A percentile compares a stretch with the other conserved stretches of the same genome.
These are phyloP conservation scores for Gortyna flavago DNA, from an alignment of 2,888 invertebrate species.

Conservation along the genomic window DNA sequence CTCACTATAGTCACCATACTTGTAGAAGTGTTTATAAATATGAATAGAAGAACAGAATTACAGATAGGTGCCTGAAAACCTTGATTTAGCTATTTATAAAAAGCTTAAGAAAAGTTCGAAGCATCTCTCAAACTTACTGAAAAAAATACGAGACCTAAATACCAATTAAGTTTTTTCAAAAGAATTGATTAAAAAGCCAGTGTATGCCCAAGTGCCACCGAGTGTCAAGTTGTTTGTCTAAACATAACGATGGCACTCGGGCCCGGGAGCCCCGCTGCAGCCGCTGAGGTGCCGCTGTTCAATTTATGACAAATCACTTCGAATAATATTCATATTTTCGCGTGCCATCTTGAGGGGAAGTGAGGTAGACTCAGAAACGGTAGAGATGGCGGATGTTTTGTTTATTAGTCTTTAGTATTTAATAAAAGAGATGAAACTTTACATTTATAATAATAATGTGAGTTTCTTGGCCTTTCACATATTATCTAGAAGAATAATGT, in stretches of 20 bases:
- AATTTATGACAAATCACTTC: conserved; percentile 85
- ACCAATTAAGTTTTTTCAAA: not conserved
- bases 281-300: conserved; percentile 66
- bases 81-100: not conserved
- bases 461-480: not conserved
- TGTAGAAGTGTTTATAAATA: not conserved
- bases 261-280: not conserved
- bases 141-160: not conserved
- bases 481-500: not conserved
- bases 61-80: not conserved
- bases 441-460: not conserved
- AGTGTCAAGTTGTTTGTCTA: conserved; percentile 44
- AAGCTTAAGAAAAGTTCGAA: not conserved
- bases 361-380: conserved; percentile 23
- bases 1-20: not conserved
- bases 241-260: conserved; percentile 27
- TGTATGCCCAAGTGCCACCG: not conserved
- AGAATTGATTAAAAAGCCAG: conserved; percentile 7
- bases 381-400: conserved; percentile 17
- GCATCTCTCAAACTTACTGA: not conserved
- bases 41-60: not conserved
- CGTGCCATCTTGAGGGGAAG: conserved; percentile 55
- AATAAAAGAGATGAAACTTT: not conserved
- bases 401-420: not conserved
- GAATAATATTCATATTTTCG: conserved; percentile 82